phyloP scores from a whole-genome alignment of 1,140 invertebrate genomes.

The Tyrophagus putrescentiae region DNA sequence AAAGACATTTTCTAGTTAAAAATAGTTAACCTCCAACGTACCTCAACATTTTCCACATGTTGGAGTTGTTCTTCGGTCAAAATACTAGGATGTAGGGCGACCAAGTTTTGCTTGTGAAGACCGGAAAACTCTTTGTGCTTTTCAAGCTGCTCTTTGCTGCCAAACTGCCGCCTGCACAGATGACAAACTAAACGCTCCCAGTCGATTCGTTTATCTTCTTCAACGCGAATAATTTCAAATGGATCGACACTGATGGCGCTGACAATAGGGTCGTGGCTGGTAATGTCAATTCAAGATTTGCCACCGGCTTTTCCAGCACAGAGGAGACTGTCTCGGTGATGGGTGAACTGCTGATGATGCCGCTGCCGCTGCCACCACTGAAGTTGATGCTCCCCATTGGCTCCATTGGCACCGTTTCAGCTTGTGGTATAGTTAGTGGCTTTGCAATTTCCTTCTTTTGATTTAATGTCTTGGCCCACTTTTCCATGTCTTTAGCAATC shows the following conservation, averaged over 20 bases:
- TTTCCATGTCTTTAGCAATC: slow-evolving; percentile 89
- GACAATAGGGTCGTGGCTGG: not conserved
- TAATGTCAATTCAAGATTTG: not conserved
- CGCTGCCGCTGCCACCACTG: not conserved
- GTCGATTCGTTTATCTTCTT: slow-evolving; percentile 53
- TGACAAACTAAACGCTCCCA: slow-evolving; percentile 80
- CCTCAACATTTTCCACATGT: slow-evolving; percentile 36
- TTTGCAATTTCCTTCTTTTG: slow-evolving; percentile 33
- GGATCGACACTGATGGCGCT: not conserved
- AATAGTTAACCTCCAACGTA: slow-evolving; percentile 25
- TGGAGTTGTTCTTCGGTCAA: slow-evolving; percentile 36
- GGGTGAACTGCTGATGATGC: too few species aligned
- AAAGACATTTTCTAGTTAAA: slow-evolving; percentile 5
- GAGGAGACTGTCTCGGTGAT: too few species aligned
- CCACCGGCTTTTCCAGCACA: not conserved
- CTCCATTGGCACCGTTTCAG: slow-evolving; percentile 24
- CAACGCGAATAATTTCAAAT: slow-evolving; percentile 30
- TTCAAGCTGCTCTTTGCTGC: slow-evolving; percentile 64
- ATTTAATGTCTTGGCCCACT: slow-evolving; percentile 84
- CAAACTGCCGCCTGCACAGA: slow-evolving; percentile 86
- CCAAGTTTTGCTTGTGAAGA: slow-evolving; percentile 53
- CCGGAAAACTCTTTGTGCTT: slow-evolving; percentile 88
- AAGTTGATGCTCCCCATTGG: slow-evolving; percentile 43
- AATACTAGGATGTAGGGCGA: not conserved
- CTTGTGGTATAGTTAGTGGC: slow-evolving; percentile 20